These are phyloP conservation scores for Heteromormyrus szaboi DNA, from an alignment of 2,797 vertebrate genomes.

Conservation along the genomic window DNA sequence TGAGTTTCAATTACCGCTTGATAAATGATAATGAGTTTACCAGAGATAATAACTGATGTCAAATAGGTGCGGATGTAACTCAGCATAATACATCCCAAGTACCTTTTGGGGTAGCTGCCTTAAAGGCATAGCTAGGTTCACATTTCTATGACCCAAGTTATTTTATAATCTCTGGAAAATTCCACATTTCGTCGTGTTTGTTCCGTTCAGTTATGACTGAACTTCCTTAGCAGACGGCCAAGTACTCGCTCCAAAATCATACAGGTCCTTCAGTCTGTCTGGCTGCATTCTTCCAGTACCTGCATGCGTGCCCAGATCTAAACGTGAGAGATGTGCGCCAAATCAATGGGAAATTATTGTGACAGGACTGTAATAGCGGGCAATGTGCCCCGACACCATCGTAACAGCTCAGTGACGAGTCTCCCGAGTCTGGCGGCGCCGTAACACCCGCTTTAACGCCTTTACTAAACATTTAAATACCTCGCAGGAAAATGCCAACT, in stretches of 20 bases:
- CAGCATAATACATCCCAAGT: neutral
- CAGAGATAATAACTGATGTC: neutral
- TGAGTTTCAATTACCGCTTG: constrained; percentile 5
- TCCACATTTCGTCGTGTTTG: neutral
- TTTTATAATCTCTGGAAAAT: neutral
- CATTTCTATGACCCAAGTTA: neutral
- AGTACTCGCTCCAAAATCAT: neutral
- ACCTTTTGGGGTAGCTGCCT: neutral
- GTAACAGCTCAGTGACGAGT: neutral
- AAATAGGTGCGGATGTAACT: neutral
- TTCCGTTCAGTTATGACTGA: neutral
- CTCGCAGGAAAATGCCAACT: neutral
- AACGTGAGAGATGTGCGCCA: neutral
- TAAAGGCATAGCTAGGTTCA: neutral
- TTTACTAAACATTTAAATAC: neutral
- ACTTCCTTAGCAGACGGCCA: neutral
- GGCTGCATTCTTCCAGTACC: neutral
- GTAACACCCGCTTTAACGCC: neutral
- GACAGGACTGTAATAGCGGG: neutral
- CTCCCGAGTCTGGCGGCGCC: neutral
- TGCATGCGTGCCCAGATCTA: neutral
- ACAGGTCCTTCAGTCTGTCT: neutral
- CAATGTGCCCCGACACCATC: constrained; percentile 11
- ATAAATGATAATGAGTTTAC: neutral
- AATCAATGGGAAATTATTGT: constrained; percentile 14